Evolutionary conservation across 2,888 invertebrate species (phyloP), one percentile per base, ranked within the genome.

Genomic region (Patella caerulea): DNA sequence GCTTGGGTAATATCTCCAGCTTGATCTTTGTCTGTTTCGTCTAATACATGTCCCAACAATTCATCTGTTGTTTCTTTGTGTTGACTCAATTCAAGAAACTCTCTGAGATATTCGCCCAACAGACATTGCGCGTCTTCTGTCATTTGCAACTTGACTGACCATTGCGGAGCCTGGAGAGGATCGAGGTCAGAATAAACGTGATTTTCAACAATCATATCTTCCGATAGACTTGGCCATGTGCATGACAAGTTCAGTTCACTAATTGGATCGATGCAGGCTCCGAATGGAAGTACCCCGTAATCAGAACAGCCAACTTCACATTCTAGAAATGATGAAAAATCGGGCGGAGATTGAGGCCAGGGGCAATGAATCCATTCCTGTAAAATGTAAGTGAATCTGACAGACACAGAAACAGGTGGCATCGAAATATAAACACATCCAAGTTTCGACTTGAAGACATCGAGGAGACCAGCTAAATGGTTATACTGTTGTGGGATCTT

Each of bases 141-240:
- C 94, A 94, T 89, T 79, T 89, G 86, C 17, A 92, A 88, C 19
- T 91, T 85, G 77, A 92, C 91, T 65, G 92, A 89, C 97, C 97
- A 98, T 78, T 94, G 93, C 0, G 96, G 96, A 94, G 93, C 94
- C 73, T 93, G 93, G 72, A 94, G 91, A 1, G 98, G 97, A 90
- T 97, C 95, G 87, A 98, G 95, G 91, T 98, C 97, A 29, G 96
- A 95, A 91, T 96, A 96, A 82, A 94, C 94, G 84, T 96, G 95
- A 81, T 96, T 96, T 90, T 99, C 98, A 2, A 97, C 94, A 52
- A 97, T 95, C 79, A 96, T 94, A 90, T 96, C 95, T 91, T 97
- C 98, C 2, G 95, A 94, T 83, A 98, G 93, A 89, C 95, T 94
- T 0, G 96, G 95, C 98, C 98, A 98, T 45, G 95, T 95, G 71